These are phyloP conservation scores for Drosophila sp. DNA, from an alignment of 1,140 invertebrate species.

Conservation along the genomic window DNA sequence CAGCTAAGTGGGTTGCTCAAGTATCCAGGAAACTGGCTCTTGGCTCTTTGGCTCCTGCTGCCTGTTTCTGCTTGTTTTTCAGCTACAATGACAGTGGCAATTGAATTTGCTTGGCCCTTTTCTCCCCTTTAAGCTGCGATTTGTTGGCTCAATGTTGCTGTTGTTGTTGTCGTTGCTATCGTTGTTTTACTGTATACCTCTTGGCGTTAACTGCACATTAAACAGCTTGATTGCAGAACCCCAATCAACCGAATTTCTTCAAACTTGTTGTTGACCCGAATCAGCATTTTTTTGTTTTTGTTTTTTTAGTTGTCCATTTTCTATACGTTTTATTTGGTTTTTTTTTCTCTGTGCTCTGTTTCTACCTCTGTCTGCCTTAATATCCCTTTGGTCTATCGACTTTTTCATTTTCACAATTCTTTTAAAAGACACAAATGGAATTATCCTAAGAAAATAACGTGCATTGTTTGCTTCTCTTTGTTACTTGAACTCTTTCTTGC, in stretches of 20 bases:
- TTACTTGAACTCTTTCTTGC: conserved; percentile 36
- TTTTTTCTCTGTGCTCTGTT: conserved; percentile 21
- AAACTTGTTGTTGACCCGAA: conserved; percentile 41
- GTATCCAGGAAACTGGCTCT: conserved; percentile 3
- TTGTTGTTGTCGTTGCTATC: conserved; percentile 21
- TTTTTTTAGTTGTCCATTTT: conserved; percentile 25
- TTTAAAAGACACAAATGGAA: conserved; percentile 55
- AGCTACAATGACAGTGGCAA: conserved; percentile 67
- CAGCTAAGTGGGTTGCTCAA: conserved; percentile 47
- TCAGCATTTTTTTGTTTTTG: no score
- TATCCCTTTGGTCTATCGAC: conserved; percentile 16
- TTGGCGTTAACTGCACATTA: conserved; percentile 77
- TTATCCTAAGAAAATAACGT: conserved; percentile 63
- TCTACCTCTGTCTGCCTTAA: conserved; percentile 38
- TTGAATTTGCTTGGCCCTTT: conserved; percentile 62
- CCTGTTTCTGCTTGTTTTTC: conserved; percentile 39
- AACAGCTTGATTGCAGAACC: conserved; percentile 72
- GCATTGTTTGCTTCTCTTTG: conserved; percentile 22
- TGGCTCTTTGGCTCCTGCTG: background rate
- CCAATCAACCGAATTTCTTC: conserved; percentile 51
- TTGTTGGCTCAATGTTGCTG: conserved; percentile 19
- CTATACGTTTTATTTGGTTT: conserved; percentile 18
- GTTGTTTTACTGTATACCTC: conserved; percentile 38
- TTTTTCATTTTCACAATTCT: conserved; percentile 22
- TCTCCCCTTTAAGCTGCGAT: conserved; percentile 23